Base-by-base conservation (phyloP, 2,797 vertebrate species). In the Chiloscyllium punctatum region DNA sequence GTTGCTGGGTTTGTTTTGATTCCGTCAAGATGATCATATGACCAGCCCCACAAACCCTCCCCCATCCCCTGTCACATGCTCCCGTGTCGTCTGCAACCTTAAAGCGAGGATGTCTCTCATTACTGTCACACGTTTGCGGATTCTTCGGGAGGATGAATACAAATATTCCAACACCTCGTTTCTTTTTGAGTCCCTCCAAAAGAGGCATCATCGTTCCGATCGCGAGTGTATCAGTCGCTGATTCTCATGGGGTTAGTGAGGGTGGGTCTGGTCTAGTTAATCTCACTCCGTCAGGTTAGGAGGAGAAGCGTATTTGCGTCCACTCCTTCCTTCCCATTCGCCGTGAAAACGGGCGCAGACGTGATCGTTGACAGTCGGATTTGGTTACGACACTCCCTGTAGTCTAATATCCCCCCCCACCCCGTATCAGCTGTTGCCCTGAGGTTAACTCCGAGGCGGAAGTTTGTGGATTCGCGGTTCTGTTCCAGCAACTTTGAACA, bases 21-120 rank as follows among this genome's bases (percentile, higher is more conserved):
- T 92, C 90, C 90, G 90, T 92, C 33, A 33, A 68, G 9, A 57
- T 91, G 88, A 92, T 92, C 90, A 92, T 92, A 68, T 92, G 90
- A 92, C 90, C 90, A n/a, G 5, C 27, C 21, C 53, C 62, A 23
- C 90, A 23, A 53, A 68, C 9, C 62, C 90, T 66, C n/a, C 57
- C 88, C 33, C 87, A 16, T 68, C 30, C 90, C 90, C 90, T n/a
- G 90, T 92, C 90, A 92, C 90, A 92, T 92, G 90, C 90, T 92
- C 90, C 18, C 90, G 4, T 66, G 57, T 92, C 62, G 68, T 66
- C 51, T 2, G 62, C 90, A 25, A 33, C 62, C 7, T 92, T 92
- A 92, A 92, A 92, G 90, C 90, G 90, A 66, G 57, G 62, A 92
- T 68, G 90, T 37, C n/a, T n/a, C 7, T 27, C 13, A 16, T 79